Evolutionary conservation across 2,797 vertebrate species (phyloP).

Genomic region (Myiotriccus ornatus): DNA sequence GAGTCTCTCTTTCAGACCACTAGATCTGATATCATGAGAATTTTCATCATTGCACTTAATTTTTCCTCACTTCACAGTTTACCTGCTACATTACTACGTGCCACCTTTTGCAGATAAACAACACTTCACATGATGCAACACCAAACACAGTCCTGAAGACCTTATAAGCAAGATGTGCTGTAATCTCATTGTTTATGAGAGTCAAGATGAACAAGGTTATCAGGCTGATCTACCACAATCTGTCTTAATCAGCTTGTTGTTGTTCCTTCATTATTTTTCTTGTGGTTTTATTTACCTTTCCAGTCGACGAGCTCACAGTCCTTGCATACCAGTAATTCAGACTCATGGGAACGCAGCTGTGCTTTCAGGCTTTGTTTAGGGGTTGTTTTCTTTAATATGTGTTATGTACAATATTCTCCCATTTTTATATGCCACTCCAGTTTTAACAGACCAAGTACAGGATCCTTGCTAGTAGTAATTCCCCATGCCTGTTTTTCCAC

Average conservation of each 20-base stretch:
- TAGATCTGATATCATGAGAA: neutral
- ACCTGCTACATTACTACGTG: fast-evolving
- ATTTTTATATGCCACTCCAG: neutral
- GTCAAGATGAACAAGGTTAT: neutral
- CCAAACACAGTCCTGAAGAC: neutral
- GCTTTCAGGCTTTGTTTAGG: neutral
- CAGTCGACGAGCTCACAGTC: neutral
- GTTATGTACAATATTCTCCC: neutral
- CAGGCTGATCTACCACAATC: neutral
- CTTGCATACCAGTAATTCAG: neutral
- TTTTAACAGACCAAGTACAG: neutral
- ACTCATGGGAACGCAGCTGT: neutral
- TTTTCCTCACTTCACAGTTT: neutral
- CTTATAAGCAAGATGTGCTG: neutral
- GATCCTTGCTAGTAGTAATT: neutral
- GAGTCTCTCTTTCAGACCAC: neutral
- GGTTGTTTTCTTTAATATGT: neutral
- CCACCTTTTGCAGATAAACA: neutral
- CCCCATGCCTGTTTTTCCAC: neutral
- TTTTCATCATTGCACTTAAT: neutral
- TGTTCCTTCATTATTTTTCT: neutral
- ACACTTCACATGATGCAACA: neutral
- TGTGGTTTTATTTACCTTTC: neutral
- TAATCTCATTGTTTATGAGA: neutral
- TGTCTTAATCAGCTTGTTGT: neutral